Conservation (phyloP, 2,888 invertebrate species). For the Tenthredo livida region DNA sequence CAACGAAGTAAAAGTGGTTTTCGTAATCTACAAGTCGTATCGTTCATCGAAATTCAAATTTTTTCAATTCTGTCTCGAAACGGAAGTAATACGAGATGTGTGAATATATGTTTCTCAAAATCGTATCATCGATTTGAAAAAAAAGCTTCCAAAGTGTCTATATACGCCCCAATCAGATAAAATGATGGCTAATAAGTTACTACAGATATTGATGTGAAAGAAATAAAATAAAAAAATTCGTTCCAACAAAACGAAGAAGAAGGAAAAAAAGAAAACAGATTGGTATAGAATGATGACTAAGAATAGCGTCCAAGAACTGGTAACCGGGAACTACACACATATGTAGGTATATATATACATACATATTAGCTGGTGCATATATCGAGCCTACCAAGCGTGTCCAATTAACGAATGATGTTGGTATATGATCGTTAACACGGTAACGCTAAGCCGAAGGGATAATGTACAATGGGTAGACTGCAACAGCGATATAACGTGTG, state of each 20-base stretch:
- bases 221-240: not conserved
- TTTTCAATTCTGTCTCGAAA: no score
- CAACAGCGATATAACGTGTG: not conserved
- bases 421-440: constrained; percentile 19
- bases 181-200: not conserved
- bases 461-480: not conserved
- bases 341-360: not conserved
- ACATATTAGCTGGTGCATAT: not conserved
- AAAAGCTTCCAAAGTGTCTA: no score
- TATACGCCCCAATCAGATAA: not conserved
- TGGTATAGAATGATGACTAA: not conserved
- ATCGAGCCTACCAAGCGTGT: constrained; percentile 31
- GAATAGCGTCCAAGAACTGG: not conserved
- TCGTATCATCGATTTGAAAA: no score
- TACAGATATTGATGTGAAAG: not conserved
- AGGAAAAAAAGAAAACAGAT: not conserved
- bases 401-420: constrained; percentile 47
- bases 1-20: no score
- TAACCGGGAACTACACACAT: not conserved
- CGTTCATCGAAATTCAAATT: no score
- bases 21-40: no score
- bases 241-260: not conserved
- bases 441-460: not conserved
- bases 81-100: no score
- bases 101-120: no score